Percentiles rank a stretch among this genome's conserved stretches.
These are phyloP conservation scores for Lycocorax pyrrhopterus DNA, from an alignment of 2,113 vertebrate genomes.

Conservation along the genomic window DNA sequence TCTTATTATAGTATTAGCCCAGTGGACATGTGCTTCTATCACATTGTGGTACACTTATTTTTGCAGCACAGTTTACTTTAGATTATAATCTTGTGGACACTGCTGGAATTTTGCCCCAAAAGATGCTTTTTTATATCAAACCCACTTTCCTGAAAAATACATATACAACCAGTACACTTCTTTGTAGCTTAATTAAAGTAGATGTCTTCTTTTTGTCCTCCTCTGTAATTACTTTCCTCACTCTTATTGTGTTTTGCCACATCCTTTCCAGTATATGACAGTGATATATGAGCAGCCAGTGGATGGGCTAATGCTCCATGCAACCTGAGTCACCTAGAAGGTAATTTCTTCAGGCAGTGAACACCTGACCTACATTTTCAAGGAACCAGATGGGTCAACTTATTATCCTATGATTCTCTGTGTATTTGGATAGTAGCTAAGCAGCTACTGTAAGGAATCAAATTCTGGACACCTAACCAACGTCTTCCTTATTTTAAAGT, in stretches of 20 bases:
- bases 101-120: neutral
- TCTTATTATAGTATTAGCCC: neutral
- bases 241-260: neutral
- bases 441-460: neutral
- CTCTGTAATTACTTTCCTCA: neutral
- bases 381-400: neutral
- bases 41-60: neutral
- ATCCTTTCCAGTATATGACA: neutral
- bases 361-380: conserved; percentile 17
- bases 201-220: neutral
- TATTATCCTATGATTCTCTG: neutral
- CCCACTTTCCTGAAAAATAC: neutral
- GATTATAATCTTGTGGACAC: neutral
- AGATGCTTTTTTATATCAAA: neutral
- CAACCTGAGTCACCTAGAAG: neutral
- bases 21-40: neutral
- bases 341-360: neutral
- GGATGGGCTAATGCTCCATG: neutral
- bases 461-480: neutral
- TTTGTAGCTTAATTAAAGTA: neutral
- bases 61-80: neutral
- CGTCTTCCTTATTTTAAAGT: neutral
- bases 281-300: neutral
- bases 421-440: neutral
- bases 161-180: neutral